Evolutionary conservation across 2,888 invertebrate genomes (phyloP), one percentile per base, ranked within the genome.

Genomic region (Syrista parreyssii): DNA sequence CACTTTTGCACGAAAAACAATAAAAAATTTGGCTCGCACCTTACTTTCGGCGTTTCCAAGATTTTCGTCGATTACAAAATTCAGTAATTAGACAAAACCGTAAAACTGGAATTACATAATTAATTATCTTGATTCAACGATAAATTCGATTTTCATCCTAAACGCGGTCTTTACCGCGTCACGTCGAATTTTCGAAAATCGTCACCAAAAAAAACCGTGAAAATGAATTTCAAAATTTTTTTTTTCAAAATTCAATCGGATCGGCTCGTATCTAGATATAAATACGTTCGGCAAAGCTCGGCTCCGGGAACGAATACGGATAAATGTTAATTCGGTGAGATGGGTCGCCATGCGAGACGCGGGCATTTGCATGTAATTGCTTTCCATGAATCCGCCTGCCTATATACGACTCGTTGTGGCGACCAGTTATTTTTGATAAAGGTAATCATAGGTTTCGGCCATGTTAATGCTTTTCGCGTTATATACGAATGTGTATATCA

Each of bases 311-410:
- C 79, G 78, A 82, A 80, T 83, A 85, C 85, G 84, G 83, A 84
- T 82, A 83, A 86, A 86, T 84, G 84, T 85, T 85, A 87, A 88
- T 88, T 86, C 86, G 84, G 84, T 82, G 86, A 86, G 87, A 86
- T 87, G 88, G 85, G 85, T 86, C 83, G 86, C 86, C 86, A 85
- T 84, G 87, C 88, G 86, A 87, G 86, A 88, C 88, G 84, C 80
- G 81, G 83, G 81, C 87, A 89, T 89, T 89, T 89, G 87, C 89
- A 89, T 89, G 89, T 88, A 89, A 89, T 89, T 88, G 89, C 87
- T 87, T 89, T 89, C 89, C 88, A 81, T 86, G 89, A 89, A 89
- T 86, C 86, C 84, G 74, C 76, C 76, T 55, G 55, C 55, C 55
- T 55, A 55, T 55, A 55, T 55, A 55, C 55, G 55, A 55, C 55